phyloP scores from a whole-genome alignment of 2,113 vertebrate genomes.

The Caranx ignobilis region DNA sequence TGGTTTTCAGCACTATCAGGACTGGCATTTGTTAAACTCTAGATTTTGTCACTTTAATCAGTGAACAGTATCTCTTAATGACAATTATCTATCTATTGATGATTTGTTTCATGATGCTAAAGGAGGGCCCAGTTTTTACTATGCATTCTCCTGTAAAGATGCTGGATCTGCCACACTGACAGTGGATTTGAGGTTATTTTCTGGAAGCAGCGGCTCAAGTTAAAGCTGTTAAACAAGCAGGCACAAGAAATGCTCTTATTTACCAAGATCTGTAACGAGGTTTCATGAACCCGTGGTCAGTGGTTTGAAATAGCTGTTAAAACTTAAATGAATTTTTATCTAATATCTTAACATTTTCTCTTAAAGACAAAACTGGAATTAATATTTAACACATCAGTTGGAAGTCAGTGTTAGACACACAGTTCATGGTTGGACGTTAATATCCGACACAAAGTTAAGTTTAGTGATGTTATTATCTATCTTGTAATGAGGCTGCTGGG shows the following conservation, averaged over 20 bases:
- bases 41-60: not conserved
- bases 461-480: constrained; percentile 23
- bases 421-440: constrained; percentile 15
- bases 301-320: not conserved
- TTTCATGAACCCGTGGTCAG: not conserved
- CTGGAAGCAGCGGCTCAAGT: not conserved
- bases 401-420: constrained; percentile 3
- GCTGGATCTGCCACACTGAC: not conserved
- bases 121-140: not conserved
- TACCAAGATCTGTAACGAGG: not conserved
- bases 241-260: not conserved
- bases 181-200: not conserved
- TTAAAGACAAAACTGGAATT: constrained; percentile 2
- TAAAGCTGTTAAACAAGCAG: not conserved
- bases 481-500: not conserved
- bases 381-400: not conserved
- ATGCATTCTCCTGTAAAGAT: not conserved
- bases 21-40: not conserved
- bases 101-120: not conserved
- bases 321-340: not conserved
- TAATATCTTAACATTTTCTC: not conserved
- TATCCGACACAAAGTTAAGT: constrained; percentile 19
- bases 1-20: not conserved
- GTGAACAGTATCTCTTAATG: not conserved
- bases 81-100: not conserved